These are phyloP conservation scores for Todiramphus saurophagus DNA, from an alignment of 2,113 vertebrate genomes.

Conservation along the genomic window DNA sequence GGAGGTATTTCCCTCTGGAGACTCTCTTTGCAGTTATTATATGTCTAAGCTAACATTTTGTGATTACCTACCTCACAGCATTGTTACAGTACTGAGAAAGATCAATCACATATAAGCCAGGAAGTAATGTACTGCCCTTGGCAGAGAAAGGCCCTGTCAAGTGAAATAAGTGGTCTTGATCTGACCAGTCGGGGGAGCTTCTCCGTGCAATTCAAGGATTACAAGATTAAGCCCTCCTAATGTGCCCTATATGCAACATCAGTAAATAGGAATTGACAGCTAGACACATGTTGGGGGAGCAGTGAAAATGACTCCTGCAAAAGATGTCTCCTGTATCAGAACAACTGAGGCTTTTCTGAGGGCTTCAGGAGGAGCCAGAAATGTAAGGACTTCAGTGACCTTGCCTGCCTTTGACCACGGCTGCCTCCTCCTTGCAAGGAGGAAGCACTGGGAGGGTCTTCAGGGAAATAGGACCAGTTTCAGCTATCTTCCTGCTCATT, in stretches of 20 bases:
- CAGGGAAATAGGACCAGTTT: background rate
- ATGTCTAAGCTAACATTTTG: background rate
- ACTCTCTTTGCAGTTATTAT: background rate
- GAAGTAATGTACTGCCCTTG: background rate
- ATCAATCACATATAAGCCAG: background rate
- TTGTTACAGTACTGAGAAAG: background rate
- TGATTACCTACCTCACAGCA: background rate
- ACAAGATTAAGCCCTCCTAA: background rate
- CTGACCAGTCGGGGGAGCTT: background rate
- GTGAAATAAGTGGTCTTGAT: background rate
- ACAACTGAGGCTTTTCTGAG: background rate
- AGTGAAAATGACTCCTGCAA: background rate
- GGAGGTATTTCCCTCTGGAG: background rate
- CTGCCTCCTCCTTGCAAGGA: background rate
- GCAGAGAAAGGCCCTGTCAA: background rate
- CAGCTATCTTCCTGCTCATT: background rate
- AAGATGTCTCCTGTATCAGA: background rate
- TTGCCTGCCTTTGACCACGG: background rate
- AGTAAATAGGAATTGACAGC: background rate
- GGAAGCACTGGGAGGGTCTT: background rate
- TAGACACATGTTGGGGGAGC: background rate
- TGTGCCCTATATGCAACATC: background rate
- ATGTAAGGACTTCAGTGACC: background rate
- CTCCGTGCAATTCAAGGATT: background rate
- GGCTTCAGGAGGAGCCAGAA: background rate